Base-by-base conservation (phyloP, 2,888 invertebrate genomes). In the Drosophila dives region DNA sequence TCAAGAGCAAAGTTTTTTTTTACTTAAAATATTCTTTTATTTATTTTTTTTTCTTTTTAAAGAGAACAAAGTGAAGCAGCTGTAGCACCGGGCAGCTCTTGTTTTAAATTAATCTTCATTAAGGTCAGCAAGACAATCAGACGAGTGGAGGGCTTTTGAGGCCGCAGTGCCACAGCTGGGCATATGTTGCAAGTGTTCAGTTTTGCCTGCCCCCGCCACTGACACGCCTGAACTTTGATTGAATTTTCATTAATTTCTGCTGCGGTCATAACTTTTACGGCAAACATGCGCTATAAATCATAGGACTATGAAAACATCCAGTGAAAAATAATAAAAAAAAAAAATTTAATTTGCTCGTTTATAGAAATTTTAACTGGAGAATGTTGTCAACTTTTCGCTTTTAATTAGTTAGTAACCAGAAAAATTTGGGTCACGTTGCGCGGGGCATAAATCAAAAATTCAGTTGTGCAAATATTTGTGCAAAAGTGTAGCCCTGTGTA, bases 371-470 rank as follows among this genome's bases (percentile, higher is more conserved):
- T 4, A 72, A 67, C 84, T 72, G 67, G 72, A 83, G 75, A 86
- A 86, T 86, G 81, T 82, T 87, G 87, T 86, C 85, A 88, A 88
- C 83, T 88, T 86, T 88, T 83, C 86, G 78, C 89, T 86, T 86
- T 86, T 86, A 86, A 86, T 86, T 86, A 86, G 86, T 88, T 88
- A 71, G 66, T 53, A 75, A 73, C 72, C 71, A 69, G 61, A 66
- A 73, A 70, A 73, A 86, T 89, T 80, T 88, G 76, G 86, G 86
- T 88, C 89, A 86, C 64, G 75, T 53, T 71, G 62, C 64, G 55
- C 42, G 72, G 42, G 53, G 67, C 83, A 83, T 86, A 83, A 86
- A 83, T 83, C 84, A 86, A 76, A 86, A 77, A 81, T 81, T 71
- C 79, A 86, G 77, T 72, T 82, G 53, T 58, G 75, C 80, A 84